Evolutionary conservation across 53 echinoderm and acorn worm genomes (phyloP).

Genomic region (Hippasteria phrygiana): DNA sequence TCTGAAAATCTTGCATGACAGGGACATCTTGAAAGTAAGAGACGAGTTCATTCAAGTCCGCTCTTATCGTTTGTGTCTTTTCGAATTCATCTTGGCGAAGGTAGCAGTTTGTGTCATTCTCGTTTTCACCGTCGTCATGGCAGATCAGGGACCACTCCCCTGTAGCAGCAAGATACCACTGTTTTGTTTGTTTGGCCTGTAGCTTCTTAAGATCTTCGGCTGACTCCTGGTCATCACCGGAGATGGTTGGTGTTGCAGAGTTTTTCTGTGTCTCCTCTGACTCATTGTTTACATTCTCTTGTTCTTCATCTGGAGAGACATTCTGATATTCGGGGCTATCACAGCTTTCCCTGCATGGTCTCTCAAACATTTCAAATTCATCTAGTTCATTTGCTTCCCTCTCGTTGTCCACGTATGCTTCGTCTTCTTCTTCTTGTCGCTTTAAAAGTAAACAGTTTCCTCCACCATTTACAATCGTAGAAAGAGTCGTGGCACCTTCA

Average conservation of each 20-base stretch:
- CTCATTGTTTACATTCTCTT: neutral
- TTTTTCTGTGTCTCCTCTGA: neutral
- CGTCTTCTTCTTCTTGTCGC: no score
- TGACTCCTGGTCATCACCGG: neutral
- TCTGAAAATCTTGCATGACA: constrained; percentile 5
- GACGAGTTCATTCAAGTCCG: neutral
- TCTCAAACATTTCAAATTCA: no score
- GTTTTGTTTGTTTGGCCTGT: neutral
- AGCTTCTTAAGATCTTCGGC: neutral
- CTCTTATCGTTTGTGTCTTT: neutral
- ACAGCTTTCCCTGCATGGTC: no score
- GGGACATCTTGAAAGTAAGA: neutral
- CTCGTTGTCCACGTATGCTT: no score
- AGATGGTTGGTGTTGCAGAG: neutral
- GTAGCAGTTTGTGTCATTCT: neutral
- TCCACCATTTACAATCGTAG: no score
- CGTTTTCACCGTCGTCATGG: constrained; percentile 9
- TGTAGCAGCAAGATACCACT: constrained; percentile 9
- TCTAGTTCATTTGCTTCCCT: no score
- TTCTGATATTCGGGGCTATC: no score
- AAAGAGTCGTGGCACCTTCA: no score
- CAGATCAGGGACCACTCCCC: constrained; percentile 23
- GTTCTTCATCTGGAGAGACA: no score
- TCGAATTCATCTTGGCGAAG: neutral
- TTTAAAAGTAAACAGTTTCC: no score